Evolutionary conservation across 1,140 invertebrate genomes (phyloP), one percentile per base, ranked within the genome.

Genomic region (Drosophila aff.): DNA sequence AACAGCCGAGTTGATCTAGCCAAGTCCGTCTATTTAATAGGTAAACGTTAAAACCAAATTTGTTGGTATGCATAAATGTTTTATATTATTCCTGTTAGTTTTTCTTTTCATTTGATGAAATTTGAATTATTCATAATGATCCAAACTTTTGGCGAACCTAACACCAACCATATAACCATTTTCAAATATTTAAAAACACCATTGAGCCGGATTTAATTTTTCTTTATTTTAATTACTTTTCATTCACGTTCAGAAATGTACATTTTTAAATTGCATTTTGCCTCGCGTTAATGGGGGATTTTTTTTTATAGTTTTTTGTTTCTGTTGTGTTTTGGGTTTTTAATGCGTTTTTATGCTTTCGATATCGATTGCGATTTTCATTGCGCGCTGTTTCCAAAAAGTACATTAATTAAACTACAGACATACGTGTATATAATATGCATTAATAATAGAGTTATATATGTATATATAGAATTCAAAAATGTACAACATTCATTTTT

Each of bases 401-500:
- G 74, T 89, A 83, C 84, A 84, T 81, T 89, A 90, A 79, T 75
- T 89, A 89, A 84, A 90, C 84, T 89, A 89, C 74, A 89, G 84
- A 89, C 84, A 89, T 83, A 85, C 78, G 60, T 76, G 57, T 75
- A 47, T 83, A 55, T 44, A 75, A 81, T 76, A 78, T 78, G 58
- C 65, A 78, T 78, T 79, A 79, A 79, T 79, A 78, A 78, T 78
- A 79, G 53, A 57, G 60, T 63, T 72, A 79, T 79, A 79, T 81
- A 76, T 73, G 69, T 74, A 81, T 78, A 84, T 84, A 89, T 89
- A 81, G 81, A 89, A 89, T 89, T 90, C 85, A 89, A 85, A 89
- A 89, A 89, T 89, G 85, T 89, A 89, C 85, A 89, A 89, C 85
- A 89, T 89, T 89, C 71, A 89, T 81, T 89, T 89, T 89, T 90